Evolutionary conservation across 2,113 vertebrate species (phyloP), one percentile per base, ranked within the genome.

Genomic region (Dicaeum eximium): DNA sequence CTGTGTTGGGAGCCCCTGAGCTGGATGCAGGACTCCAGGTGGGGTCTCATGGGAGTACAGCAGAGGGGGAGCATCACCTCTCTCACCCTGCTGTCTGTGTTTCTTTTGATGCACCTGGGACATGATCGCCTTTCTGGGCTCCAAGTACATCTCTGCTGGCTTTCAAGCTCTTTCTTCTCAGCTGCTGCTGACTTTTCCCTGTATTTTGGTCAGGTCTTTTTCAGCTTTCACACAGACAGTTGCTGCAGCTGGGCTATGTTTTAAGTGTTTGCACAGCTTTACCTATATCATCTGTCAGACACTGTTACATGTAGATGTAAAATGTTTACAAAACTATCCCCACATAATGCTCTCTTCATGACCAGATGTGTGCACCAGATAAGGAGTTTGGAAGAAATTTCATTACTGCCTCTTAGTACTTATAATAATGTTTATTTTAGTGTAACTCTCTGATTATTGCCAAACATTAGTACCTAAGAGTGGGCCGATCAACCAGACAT

Each of bases 1-100:
- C 7, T 45, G 0, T 7, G 2, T 1, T 57, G 42, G 16, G n/a
- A 30, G 10, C 16, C 22, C 20, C 47, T 10, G 16, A 66, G 11
- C 7, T 37, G 56, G 21, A 47, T 18, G 6, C 22, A 40, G 25
- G 5, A 13, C 19, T 80, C 13, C 11, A 74, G 48, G 18, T 18
- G 25, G 11, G 5, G 2, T 25, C 7, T 35, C 48, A 35, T 22
- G 2, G 38, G 33, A 40, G 2, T 11, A 5, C 3, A 33, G 15
- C 3, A 45, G 28, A 17, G 25, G 14, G 17, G 10, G 3, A 72
- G 10, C 25, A 54, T 31, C 31, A 8, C 27, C 11, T 38, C 11
- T 19, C 45, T 51, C 9, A 20, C 2, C 22, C 24, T 35, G 7
- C 37, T 50, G 15, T 18, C 4, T 31, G 3, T 2, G 9, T 14